phyloP scores from a whole-genome alignment of 2,888 invertebrate species.

The Laothoe populi region DNA sequence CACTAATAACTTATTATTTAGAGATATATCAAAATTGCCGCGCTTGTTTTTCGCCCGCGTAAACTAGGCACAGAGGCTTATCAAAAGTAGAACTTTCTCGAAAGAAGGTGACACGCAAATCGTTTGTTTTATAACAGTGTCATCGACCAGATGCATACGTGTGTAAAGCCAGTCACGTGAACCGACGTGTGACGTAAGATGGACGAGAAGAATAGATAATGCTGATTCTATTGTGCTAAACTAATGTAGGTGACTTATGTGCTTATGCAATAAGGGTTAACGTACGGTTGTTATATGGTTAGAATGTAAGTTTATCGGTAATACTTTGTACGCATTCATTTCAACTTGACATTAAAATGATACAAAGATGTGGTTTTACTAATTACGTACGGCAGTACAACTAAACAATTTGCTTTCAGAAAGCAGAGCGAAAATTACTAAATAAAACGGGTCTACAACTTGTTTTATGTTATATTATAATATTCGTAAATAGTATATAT shows the following conservation, averaged over 20 bases:
- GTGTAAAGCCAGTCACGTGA: constrained; percentile 17
- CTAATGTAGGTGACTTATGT: constrained; percentile 34
- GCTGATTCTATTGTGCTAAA: constrained; percentile 29
- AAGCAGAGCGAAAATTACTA: too few relatives aligned
- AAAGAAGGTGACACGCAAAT: constrained; percentile 14
- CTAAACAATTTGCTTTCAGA: too few relatives aligned
- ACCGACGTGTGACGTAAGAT: constrained; percentile 20
- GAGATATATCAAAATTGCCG: neutral
- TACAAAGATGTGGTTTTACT: too few relatives aligned
- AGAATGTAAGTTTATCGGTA: neutral
- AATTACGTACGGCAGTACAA: too few relatives aligned
- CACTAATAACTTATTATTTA: too few relatives aligned
- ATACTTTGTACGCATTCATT: too few relatives aligned
- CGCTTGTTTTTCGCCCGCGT: neutral
- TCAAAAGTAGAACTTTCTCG: constrained; percentile 3
- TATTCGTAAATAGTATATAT: too few relatives aligned
- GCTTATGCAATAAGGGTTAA: constrained; percentile 27
- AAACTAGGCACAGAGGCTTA: neutral
- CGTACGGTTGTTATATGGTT: neutral
- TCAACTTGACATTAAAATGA: too few relatives aligned
- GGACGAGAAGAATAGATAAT: constrained; percentile 21
- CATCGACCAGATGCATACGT: constrained; percentile 12
- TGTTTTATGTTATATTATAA: too few relatives aligned
- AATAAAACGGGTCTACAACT: too few relatives aligned
- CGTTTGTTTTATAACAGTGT: constrained; percentile 10